A percentile compares a stretch with the other conserved stretches of the same genome.
phyloP scores from a whole-genome alignment of 2,797 vertebrate genomes.

The Gallinago stenura region DNA sequence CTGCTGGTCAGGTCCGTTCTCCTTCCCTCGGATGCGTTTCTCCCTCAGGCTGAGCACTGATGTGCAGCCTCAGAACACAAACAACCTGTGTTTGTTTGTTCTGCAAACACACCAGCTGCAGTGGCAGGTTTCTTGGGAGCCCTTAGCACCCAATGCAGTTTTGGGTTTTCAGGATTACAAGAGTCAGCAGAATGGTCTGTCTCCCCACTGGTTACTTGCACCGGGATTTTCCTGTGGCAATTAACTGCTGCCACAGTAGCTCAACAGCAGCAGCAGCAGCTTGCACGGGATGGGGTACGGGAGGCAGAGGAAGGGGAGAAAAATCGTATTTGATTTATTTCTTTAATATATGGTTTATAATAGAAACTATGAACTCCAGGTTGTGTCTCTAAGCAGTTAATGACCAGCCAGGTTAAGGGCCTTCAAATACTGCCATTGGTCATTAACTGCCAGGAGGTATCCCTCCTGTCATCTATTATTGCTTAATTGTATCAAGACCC shows the following conservation, averaged over 20 bases:
- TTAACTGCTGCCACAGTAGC: not conserved
- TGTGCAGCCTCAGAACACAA: not conserved
- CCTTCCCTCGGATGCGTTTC: rapidly evolving
- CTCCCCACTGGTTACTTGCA: not conserved
- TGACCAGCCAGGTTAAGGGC: constrained; percentile 76
- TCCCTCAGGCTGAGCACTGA: not conserved
- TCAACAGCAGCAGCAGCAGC: not conserved
- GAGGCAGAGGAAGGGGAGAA: not conserved
- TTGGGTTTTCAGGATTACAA: not conserved
- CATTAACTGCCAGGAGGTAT: constrained; percentile 76
- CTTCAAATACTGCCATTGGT: constrained; percentile 70
- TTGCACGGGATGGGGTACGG: rapidly evolving
- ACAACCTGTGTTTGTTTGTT: too few relatives aligned
- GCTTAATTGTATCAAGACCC: constrained; percentile 71
- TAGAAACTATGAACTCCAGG: constrained; percentile 69
- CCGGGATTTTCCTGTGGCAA: not conserved
- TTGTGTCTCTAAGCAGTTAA: constrained; percentile 76
- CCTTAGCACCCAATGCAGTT: not conserved
- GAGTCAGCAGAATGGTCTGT: rapidly evolving
- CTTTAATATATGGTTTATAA: constrained; percentile 56
- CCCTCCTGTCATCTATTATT: constrained; percentile 73
- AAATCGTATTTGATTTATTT: constrained; percentile 39
- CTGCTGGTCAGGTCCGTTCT: rapidly evolving
- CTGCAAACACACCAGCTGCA: not conserved
- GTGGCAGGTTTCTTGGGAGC: not conserved